A percentile compares a stretch with the other conserved stretches of the same genome.
These are phyloP conservation scores for Apeira syringaria DNA, from an alignment of 2,888 invertebrate species.

Conservation along the genomic window DNA sequence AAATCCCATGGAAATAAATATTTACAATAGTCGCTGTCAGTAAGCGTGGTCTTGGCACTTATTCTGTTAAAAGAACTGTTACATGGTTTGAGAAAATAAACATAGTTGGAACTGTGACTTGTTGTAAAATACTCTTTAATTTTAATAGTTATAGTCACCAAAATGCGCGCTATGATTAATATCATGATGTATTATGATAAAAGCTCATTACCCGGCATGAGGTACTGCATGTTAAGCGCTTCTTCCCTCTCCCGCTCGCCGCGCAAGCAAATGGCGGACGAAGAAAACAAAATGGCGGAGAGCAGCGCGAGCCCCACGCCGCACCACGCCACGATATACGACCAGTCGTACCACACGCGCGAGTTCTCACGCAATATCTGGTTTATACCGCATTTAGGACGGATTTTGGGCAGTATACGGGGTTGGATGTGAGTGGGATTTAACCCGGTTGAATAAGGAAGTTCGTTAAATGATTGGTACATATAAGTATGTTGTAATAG, in stretches of 20 bases:
- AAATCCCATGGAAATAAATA: slow-evolving; percentile 30
- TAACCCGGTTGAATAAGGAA: not conserved
- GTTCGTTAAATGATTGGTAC: not conserved
- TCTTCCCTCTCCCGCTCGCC: slow-evolving; percentile 97
- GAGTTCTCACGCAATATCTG: slow-evolving; percentile 94
- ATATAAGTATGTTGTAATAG: too few species aligned
- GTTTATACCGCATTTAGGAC: slow-evolving; percentile 59
- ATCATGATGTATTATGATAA: slow-evolving; percentile 27
- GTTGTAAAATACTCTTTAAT: too few species aligned
- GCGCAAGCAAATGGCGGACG: slow-evolving; percentile 96
- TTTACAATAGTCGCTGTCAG: slow-evolving; percentile 41
- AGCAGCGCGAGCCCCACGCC: slow-evolving; percentile 96
- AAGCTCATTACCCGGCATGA: slow-evolving; percentile 93
- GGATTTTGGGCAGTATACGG: slow-evolving; percentile 1
- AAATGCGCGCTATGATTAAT: not conserved
- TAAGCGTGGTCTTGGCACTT: too few species aligned
- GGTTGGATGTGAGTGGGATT: not conserved
- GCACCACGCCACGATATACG: slow-evolving; percentile 98
- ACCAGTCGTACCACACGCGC: slow-evolving; percentile 96
- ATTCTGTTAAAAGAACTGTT: too few species aligned
- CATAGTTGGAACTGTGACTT: too few species aligned
- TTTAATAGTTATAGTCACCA: too few species aligned
- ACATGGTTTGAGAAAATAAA: too few species aligned
- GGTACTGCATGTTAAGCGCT: slow-evolving; percentile 98
- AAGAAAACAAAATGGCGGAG: slow-evolving; percentile 96